Conservation (phyloP, 2,888 invertebrate genomes). For the Drosophila crucigera region DNA sequence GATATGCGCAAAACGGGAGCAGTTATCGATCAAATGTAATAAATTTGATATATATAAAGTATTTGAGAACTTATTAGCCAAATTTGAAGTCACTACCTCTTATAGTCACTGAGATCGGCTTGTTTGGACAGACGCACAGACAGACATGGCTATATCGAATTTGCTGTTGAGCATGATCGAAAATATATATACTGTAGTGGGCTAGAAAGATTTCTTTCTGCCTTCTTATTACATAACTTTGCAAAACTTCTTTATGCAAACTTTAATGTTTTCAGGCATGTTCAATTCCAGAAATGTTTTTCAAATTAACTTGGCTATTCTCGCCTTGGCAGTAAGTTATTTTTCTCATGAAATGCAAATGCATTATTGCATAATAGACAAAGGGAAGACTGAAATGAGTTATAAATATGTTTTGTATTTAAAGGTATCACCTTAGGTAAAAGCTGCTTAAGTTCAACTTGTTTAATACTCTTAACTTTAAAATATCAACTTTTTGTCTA, state of each 20-base stretch:
- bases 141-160: neutral
- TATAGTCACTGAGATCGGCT: neutral
- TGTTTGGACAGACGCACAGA: neutral
- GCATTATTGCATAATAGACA: neutral
- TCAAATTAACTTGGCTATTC: neutral
- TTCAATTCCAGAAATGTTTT: neutral
- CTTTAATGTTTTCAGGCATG: too few species aligned
- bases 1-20: neutral
- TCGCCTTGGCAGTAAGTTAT: too few species aligned
- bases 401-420: neutral
- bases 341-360: neutral
- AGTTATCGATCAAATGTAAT: neutral
- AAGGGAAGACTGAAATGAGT: neutral
- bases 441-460: neutral
- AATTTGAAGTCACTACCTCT: neutral
- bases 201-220: neutral
- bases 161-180: neutral
- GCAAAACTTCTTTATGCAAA: neutral
- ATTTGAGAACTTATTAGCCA: neutral
- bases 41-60: rapidly evolving
- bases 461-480: neutral
- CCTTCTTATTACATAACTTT: neutral
- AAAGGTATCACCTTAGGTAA: neutral
- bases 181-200: neutral
- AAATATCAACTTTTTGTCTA: neutral